These are phyloP conservation scores for Drosophila subsilvestris DNA, from an alignment of 2,888 invertebrate species.

Conservation along the genomic window DNA sequence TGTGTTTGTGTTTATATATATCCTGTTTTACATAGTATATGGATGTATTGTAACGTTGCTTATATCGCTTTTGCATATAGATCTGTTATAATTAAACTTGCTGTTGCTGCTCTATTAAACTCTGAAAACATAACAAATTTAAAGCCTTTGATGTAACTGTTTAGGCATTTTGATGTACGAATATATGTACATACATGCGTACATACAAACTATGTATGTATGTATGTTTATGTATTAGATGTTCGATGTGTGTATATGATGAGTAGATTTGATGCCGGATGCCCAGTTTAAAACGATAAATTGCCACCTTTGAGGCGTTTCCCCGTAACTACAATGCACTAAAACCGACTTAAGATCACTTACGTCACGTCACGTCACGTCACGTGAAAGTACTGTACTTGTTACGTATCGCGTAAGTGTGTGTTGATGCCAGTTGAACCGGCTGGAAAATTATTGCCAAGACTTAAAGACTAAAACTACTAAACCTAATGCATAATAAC, in stretches of 20 bases:
- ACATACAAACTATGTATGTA: not conserved
- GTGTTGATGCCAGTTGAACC: slow-evolving; percentile 61
- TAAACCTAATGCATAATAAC: slow-evolving; percentile 63
- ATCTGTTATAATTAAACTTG: slow-evolving; percentile 54
- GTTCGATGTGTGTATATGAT: slow-evolving; percentile 27
- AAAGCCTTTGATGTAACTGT: slow-evolving; percentile 66
- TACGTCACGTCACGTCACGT: slow-evolving; percentile 35
- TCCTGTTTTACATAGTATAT: slow-evolving; percentile 12
- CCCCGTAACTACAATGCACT: slow-evolving; percentile 37
- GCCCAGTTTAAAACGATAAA: slow-evolving; percentile 58
- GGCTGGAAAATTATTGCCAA: slow-evolving; percentile 70
- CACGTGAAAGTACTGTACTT: slow-evolving; percentile 15
- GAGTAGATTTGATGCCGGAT: slow-evolving; percentile 25
- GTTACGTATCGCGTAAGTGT: slow-evolving; percentile 22
- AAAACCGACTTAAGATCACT: slow-evolving; percentile 41
- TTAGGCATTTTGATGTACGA: slow-evolving; percentile 28
- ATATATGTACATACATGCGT: slow-evolving; percentile 55
- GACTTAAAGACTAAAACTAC: slow-evolving; percentile 61
- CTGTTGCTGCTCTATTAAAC: slow-evolving; percentile 72
- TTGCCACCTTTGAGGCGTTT: slow-evolving; percentile 42
- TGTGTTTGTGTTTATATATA: slow-evolving; percentile 39
- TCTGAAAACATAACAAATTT: slow-evolving; percentile 83
- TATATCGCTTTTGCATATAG: slow-evolving; percentile 32
- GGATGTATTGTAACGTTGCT: slow-evolving; percentile 31
- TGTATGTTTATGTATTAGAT: slow-evolving; percentile 11